Evolutionary conservation across 35 echinoderm and acorn worm genomes (phyloP).

Genomic region (Anneissia japonica): DNA sequence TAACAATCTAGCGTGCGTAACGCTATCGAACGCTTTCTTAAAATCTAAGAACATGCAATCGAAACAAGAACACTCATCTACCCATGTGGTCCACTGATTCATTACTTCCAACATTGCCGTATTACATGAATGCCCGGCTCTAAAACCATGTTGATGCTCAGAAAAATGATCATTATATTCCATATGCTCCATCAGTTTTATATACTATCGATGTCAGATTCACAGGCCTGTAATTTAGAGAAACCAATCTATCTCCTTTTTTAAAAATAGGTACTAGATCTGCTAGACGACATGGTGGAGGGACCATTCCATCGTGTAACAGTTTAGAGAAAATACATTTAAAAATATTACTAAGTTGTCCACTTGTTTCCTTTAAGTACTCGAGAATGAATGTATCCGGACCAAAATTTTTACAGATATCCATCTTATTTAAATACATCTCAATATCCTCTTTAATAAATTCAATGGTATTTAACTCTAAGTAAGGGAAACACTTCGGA

Average conservation of each 20-base stretch:
- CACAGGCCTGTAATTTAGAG: conserved; percentile 31
- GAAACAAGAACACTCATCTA: conserved; percentile 5
- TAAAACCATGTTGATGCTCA: conserved; percentile 20
- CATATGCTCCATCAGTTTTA: too few species aligned
- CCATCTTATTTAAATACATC: too few species aligned
- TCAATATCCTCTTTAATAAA: too few species aligned
- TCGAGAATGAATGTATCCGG: too few species aligned
- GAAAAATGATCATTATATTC: too few species aligned
- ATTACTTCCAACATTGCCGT: conserved; percentile 1
- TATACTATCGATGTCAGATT: conserved; percentile 28
- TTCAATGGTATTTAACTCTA: too few species aligned
- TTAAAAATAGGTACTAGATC: background rate
- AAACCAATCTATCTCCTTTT: background rate
- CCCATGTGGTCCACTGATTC: conserved; percentile 26
- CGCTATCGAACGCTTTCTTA: background rate
- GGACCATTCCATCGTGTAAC: background rate
- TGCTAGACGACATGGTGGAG: background rate
- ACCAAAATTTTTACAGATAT: too few species aligned
- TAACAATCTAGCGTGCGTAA: background rate
- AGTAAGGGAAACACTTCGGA: too few species aligned
- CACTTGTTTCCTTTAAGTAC: too few species aligned
- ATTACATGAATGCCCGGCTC: background rate
- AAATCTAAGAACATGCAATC: background rate
- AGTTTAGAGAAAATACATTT: background rate
- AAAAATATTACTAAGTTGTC: background rate